Evolutionary conservation across 2,888 invertebrate genomes (phyloP), one percentile per base, ranked within the genome.

Genomic region (Apotomis turbidana): DNA sequence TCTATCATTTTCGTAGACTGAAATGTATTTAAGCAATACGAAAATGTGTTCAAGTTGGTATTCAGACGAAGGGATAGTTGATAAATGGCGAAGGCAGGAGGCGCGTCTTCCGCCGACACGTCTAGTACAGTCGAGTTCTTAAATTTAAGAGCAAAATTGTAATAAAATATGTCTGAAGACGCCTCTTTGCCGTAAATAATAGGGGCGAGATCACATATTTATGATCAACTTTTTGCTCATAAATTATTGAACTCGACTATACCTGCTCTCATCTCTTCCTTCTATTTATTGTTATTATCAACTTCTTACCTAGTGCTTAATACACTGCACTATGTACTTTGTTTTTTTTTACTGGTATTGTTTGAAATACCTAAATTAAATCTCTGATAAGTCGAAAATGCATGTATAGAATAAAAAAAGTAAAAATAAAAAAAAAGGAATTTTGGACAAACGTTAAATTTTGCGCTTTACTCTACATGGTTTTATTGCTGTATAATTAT

Each of bases 371-470:
- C 52, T 70, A 58, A 64, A 64, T 55, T 49, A 52, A 51, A 38
- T 15, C 10, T 36, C 5, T 57, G 6, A 36, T 63, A 66, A 67
- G 61, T 71, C 54, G 49, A 67, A 67, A 10, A 54, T 41, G 57
- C 71, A 13, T 59, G 55, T 57, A 49, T 57, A 61, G 38, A 61
- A 52, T 54, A 27, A 44, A 71, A 62, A 44, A 61, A 57, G 49
- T 15, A 38, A 55, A 78, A 81, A 84, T 82, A 83, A 87, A 88
- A 87, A 86, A 88, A 79, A 79, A 83, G 89, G 89, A 88, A 90
- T 90, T 90, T 90, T 89, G 91, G 90, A 91, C 90, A 89, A 90
- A 86, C 85, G 87, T 84, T 82, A 80, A 71, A 80, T 82, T 83
- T 79, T 78, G 77, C 76, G 75, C 80, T 78, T 81, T 79, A 79